Evolutionary conservation across 2,113 vertebrate species (phyloP).

Genomic region (Hemicordylus capensis): DNA sequence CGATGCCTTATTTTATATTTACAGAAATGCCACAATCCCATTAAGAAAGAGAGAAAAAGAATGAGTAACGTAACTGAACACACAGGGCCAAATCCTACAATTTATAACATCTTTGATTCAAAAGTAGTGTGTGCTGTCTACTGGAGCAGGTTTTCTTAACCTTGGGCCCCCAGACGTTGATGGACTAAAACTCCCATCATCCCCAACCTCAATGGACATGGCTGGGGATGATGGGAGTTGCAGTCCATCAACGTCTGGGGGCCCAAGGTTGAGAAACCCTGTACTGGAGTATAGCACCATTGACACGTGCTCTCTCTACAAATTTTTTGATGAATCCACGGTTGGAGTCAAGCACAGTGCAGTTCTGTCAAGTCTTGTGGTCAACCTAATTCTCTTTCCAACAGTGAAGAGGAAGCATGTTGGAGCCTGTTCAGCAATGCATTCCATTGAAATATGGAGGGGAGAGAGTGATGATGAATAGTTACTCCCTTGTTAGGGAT

Average conservation of each 20-base stretch:
- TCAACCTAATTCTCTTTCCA: neutral
- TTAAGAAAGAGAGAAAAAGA: neutral
- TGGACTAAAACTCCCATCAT: no score
- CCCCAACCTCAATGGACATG: no score
- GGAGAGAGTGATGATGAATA: neutral
- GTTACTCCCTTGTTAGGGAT: neutral
- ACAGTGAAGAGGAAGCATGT: neutral
- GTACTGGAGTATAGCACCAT: neutral
- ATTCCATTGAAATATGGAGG: neutral
- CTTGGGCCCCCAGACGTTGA: no score
- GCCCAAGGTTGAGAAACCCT: neutral
- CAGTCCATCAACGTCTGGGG: no score
- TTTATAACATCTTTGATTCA: accelerated
- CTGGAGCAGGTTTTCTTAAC: no score
- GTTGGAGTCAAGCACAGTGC: neutral
- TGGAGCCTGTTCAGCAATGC: neutral
- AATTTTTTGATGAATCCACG: neutral
- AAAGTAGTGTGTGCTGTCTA: neutral
- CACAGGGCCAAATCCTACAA: neutral
- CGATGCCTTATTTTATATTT: neutral
- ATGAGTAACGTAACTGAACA: no score
- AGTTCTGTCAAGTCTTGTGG: neutral
- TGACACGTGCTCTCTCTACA: neutral
- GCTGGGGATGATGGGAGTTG: no score
- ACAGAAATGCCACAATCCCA: neutral